Conservation (phyloP, 2,113 vertebrate species). For the Takifugu flavidus region DNA sequence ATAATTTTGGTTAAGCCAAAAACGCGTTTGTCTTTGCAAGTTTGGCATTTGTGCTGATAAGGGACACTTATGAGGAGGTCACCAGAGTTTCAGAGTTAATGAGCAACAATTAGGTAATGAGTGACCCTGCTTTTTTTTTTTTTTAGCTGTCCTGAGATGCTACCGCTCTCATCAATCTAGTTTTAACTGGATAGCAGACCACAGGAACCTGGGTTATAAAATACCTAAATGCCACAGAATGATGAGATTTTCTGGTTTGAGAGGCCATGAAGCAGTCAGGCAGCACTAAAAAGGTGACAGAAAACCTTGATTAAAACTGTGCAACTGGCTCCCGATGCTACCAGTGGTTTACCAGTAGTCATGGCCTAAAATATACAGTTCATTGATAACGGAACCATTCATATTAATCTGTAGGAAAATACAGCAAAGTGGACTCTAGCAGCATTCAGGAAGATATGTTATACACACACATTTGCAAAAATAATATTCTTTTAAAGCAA, state of each 20-base stretch:
- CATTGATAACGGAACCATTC: too few relatives aligned
- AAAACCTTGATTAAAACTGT: conserved; percentile 16
- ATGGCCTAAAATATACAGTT: too few relatives aligned
- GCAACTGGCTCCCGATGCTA: conserved; percentile 1
- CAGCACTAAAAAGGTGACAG: conserved; percentile 54
- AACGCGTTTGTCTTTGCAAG: too few relatives aligned
- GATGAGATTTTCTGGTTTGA: conserved; percentile 51
- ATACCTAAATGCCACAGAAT: conserved; percentile 42
- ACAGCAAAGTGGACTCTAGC: too few relatives aligned
- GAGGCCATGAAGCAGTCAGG: conserved; percentile 31
- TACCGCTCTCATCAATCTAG: conserved; percentile 6
- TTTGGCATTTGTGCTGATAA: too few relatives aligned
- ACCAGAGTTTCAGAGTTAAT: conserved; percentile 44
- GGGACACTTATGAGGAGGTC: conserved; percentile 17
- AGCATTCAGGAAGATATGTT: too few relatives aligned
- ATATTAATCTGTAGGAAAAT: too few relatives aligned
- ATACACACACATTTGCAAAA: too few relatives aligned
- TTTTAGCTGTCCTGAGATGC: conserved; percentile 15
- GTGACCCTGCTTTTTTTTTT: conserved; percentile 25
- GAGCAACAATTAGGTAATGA: conserved; percentile 60
- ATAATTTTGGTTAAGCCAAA: too few relatives aligned
- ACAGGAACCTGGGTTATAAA: conserved; percentile 11
- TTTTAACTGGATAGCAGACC: conserved; percentile 36
- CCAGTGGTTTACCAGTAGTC: not conserved
- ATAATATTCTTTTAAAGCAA: too few relatives aligned